Base-by-base conservation (phyloP, 1,140 invertebrate genomes). In the Bradynema listronoti region DNA sequence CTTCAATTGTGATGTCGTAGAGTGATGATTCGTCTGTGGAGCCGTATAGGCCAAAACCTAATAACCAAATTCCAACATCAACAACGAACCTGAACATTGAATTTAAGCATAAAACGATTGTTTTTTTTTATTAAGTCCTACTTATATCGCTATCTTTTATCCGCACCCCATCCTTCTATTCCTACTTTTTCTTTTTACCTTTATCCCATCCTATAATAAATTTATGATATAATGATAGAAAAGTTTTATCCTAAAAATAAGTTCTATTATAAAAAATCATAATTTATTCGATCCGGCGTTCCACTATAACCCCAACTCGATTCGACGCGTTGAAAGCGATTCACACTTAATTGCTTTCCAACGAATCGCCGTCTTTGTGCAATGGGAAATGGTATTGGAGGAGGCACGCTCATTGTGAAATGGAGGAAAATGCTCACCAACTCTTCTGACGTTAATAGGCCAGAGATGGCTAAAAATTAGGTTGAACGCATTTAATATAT, bases 11-110 rank as follows among this genome's bases (percentile, higher is more conserved):
- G 30, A 87, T 87, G 73, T 85, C 83, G 78, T 91, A 91, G 75
- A 90, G 88, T 2, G 85, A 85, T 2, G 87, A 85, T 7, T 86
- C 87, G 78, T 88, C 86, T 66, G 88, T 87, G 45, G 87, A 89
- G 16, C 89, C 89, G 80, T 89, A 91, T 36, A 91, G 81, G 54
- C 89, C 88, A 80, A 90, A 90, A 4, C 88, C 89, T 43, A 89
- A 86, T 5, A 91, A 83, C 80, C 87, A 90, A 65, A 91, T 89
- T 61, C 85, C 82, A 63, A 85, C 82, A 78, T 90, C 88, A 1
- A 88, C 87, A 50, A 84, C 85, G 78, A 91, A 91, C 68, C 88
- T 87, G 70, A 42, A 81, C 50, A n/a, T 6, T 50, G n/a, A n/a
- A n/a, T n/a, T n/a, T n/a, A n/a, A n/a, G n/a, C n/a, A n/a, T n/a